phyloP scores from a whole-genome alignment of 1,140 invertebrate genomes.

The Nymphalis io region DNA sequence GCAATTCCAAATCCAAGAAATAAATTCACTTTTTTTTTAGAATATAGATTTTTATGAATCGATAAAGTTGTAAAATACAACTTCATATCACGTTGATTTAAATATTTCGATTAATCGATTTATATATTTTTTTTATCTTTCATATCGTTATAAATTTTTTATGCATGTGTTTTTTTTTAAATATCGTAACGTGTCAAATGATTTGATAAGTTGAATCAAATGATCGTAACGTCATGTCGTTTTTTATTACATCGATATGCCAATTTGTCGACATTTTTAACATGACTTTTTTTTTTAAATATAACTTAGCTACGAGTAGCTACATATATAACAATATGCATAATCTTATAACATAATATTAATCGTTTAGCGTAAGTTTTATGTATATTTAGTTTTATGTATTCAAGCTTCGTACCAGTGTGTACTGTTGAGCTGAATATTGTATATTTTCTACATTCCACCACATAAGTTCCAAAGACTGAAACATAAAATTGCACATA shows the following conservation, averaged over 20 bases:
- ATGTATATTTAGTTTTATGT: conserved; percentile 4
- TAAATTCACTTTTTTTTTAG: not conserved
- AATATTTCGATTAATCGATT: too few species aligned
- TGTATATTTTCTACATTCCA: conserved; percentile 51
- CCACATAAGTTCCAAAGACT: conserved; percentile 68
- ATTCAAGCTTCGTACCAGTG: conserved; percentile 22
- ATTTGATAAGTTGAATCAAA: too few species aligned
- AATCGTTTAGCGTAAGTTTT: conserved; percentile 5
- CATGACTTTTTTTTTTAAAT: not conserved
- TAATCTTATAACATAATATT: conserved; percentile 12
- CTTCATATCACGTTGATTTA: not conserved
- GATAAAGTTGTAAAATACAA: not conserved
- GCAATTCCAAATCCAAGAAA: conserved; percentile 15
- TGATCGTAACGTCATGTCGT: too few species aligned
- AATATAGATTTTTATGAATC: not conserved
- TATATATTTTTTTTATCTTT: too few species aligned
- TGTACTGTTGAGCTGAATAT: conserved; percentile 43
- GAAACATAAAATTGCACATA: conserved; percentile 50
- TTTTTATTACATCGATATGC: not conserved
- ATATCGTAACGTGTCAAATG: not conserved
- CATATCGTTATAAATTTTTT: not conserved
- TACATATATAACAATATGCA: not conserved
- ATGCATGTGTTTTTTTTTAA: not conserved
- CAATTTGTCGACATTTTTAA: not conserved
- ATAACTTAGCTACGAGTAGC: not conserved